These are phyloP conservation scores for Aurelia sp. DNA, from an alignment of 30 jellyfish, hydroid and myxozoan species.

Conservation along the genomic window DNA sequence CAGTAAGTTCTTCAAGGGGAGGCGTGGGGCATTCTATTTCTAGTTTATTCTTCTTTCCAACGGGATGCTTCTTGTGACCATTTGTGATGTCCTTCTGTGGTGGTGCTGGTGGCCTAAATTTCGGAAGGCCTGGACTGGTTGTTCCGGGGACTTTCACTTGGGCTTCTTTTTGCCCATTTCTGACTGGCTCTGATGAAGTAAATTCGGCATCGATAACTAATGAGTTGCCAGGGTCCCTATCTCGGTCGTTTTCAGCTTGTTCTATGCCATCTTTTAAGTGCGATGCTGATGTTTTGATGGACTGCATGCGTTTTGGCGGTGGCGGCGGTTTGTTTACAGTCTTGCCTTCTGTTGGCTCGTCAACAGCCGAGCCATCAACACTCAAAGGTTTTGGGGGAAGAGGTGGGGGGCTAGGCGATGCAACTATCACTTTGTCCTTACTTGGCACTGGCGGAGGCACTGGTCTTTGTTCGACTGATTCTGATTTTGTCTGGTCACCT, in stretches of 20 bases:
- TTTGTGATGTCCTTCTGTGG: not conserved
- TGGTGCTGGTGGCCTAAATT: not conserved
- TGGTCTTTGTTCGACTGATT: not conserved
- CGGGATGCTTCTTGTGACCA: not conserved
- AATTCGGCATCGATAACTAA: conserved; percentile 22
- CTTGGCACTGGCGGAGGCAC: conserved; percentile 14
- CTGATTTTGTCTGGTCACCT: not conserved
- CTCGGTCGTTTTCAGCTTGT: not conserved
- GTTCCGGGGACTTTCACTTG: not conserved
- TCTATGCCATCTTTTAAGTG: conserved; percentile 7
- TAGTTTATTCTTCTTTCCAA: not conserved
- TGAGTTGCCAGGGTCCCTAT: not conserved
- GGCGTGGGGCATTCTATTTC: conserved; percentile 44
- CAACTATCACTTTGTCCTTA: not conserved
- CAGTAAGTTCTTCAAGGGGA: conserved; percentile 23
- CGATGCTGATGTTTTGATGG: conserved; percentile 51
- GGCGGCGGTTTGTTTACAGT: conserved; percentile 19
- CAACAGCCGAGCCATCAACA: not conserved
- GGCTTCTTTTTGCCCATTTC: not conserved
- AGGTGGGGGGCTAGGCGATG: conserved; percentile 43
- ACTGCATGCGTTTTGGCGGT: conserved; percentile 64
- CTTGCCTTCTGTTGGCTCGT: not conserved
- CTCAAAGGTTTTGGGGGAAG: conserved; percentile 29
- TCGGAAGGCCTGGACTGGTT: not conserved
- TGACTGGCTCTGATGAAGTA: not conserved